Conservation (phyloP, 2,113 vertebrate genomes). For the Prionailurus viverrinus region DNA sequence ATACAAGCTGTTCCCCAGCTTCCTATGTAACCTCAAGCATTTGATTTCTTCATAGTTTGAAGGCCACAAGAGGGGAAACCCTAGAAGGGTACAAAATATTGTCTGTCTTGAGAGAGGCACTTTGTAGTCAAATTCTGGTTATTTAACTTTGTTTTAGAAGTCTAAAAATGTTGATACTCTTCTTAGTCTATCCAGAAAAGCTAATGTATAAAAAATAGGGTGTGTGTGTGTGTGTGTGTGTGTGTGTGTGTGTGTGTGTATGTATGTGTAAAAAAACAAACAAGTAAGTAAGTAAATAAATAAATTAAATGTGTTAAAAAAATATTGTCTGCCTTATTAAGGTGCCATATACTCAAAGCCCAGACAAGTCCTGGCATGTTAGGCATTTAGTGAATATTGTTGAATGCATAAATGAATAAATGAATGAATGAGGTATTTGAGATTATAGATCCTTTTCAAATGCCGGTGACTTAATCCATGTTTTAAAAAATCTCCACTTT, state of each 20-base stretch:
- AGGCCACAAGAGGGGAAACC: not conserved
- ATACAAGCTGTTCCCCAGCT: not conserved
- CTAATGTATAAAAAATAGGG: not conserved
- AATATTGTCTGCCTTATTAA: not conserved
- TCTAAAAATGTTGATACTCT: not conserved
- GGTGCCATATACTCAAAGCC: not conserved
- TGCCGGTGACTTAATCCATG: not conserved
- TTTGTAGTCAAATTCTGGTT: not conserved
- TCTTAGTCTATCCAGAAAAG: not conserved
- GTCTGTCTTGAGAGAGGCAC: not conserved
- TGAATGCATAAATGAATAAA: slow-evolving; percentile 26
- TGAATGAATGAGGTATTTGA: not conserved
- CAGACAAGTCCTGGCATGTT: not conserved
- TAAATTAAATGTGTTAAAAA: not conserved
- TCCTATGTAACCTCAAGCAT: not conserved
- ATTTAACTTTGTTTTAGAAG: not conserved
- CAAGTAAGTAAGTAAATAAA: not conserved
- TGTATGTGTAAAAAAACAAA: not conserved
- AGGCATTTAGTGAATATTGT: not conserved
- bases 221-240: not conserved
- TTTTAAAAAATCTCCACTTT: slow-evolving; percentile 23
- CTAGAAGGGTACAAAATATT: not conserved
- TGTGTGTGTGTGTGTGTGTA: not conserved
- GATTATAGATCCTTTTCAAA: slow-evolving; percentile 31
- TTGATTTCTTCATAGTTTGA: slow-evolving; percentile 11